Percentiles rank a stretch among this genome's conserved stretches.
These are phyloP conservation scores for Rhadinocentrus ornatus DNA, from an alignment of 2,797 vertebrate genomes.

Conservation along the genomic window DNA sequence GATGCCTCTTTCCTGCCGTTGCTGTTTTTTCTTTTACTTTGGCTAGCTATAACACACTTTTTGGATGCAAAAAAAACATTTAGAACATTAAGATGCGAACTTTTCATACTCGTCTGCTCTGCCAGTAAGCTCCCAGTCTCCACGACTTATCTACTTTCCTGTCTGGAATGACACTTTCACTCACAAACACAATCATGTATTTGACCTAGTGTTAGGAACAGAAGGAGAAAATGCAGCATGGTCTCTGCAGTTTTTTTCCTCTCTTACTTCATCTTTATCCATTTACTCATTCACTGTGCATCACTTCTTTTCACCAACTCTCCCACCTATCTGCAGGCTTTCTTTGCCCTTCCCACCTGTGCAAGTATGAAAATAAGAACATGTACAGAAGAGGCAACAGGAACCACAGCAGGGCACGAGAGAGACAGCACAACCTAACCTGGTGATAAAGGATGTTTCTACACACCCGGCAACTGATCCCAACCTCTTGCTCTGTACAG, in stretches of 20 bases:
- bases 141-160: slow-evolving; percentile 4
- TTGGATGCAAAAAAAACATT: slow-evolving; percentile 34
- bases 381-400: slow-evolving; percentile 7
- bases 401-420: slow-evolving; percentile 24
- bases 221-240: background rate
- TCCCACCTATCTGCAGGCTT: background rate
- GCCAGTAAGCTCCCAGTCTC: slow-evolving; percentile 24
- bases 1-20: slow-evolving; percentile 41
- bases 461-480: slow-evolving; percentile 26
- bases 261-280: background rate
- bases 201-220: background rate
- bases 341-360: slow-evolving; percentile 1
- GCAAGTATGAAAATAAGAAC: slow-evolving; percentile 33
- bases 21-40: slow-evolving; percentile 48
- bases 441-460: slow-evolving; percentile 41
- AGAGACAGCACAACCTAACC: slow-evolving; percentile 18
- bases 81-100: slow-evolving; percentile 12
- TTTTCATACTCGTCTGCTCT: slow-evolving; percentile 39
- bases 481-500: slow-evolving; percentile 15
- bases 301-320: slow-evolving; percentile 12
- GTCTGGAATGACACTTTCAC: slow-evolving; percentile 3
- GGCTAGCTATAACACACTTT: slow-evolving; percentile 14
- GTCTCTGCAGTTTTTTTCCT: background rate
- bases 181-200: background rate
- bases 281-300: background rate